phyloP scores from a whole-genome alignment of 2,888 invertebrate genomes.

The Rotaria magnacalcarata region DNA sequence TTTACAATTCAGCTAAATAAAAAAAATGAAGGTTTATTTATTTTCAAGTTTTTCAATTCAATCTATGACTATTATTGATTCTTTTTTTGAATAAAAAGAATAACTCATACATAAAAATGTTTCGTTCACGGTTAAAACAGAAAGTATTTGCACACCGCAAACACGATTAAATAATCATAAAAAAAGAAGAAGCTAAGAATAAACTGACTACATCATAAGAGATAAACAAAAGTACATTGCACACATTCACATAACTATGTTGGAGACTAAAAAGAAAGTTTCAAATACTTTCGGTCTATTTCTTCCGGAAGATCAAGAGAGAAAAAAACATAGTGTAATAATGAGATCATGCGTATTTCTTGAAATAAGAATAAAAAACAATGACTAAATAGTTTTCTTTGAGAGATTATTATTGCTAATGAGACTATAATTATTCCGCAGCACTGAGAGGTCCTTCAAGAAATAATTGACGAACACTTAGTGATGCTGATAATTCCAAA shows the following conservation, averaged over 20 bases:
- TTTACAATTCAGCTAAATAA: no score
- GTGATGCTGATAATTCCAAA: neutral
- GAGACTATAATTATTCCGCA: neutral
- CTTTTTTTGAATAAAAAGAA: neutral
- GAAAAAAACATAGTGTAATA: neutral
- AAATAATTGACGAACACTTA: slow-evolving; percentile 35
- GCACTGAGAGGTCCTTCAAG: neutral
- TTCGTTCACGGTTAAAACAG: neutral
- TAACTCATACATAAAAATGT: neutral
- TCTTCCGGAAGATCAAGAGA: neutral
- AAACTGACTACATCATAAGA: neutral
- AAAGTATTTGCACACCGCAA: neutral
- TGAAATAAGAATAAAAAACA: neutral
- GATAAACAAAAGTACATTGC: neutral
- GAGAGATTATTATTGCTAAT: neutral
- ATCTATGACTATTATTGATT: neutral
- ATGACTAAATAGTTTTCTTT: neutral
- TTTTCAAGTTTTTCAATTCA: no score
- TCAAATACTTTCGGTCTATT: neutral
- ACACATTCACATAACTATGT: neutral
- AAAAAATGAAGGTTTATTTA: no score
- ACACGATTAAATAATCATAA: neutral
- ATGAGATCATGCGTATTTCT: neutral
- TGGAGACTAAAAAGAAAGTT: neutral
- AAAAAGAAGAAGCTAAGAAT: neutral